phyloP scores from a whole-genome alignment of 2,113 vertebrate species.

The Lagopus muta region DNA sequence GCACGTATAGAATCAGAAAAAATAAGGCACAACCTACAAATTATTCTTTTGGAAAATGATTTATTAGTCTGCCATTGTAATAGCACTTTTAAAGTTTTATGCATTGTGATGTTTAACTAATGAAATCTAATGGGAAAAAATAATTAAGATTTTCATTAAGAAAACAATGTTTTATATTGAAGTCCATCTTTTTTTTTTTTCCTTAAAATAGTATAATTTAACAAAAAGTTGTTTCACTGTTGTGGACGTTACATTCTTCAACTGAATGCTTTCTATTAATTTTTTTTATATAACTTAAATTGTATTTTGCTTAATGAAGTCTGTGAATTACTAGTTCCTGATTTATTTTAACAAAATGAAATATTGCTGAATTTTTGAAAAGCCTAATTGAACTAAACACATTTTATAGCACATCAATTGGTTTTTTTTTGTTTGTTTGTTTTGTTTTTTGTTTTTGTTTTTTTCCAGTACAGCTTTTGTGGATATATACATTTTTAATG shows the following conservation, averaged over 20 bases:
- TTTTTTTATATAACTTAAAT: background rate
- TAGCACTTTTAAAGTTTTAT: background rate
- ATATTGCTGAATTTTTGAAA: background rate
- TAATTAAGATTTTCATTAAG: background rate
- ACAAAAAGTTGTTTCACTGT: background rate
- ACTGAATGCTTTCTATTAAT: background rate
- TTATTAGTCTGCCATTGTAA: background rate
- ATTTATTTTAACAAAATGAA: background rate
- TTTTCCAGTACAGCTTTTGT: too few relatives aligned
- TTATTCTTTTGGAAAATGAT: background rate
- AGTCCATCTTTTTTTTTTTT: background rate
- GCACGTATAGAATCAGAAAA: background rate
- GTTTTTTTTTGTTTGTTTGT: too few relatives aligned
- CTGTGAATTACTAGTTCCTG: background rate
- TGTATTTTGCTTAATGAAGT: background rate
- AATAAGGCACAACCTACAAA: background rate
- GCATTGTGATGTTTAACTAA: background rate
- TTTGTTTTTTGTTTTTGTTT: background rate
- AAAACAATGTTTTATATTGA: rapidly evolving
- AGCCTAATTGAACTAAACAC: background rate
- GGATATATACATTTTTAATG: background rate
- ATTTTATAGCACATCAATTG: background rate
- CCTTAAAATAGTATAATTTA: background rate
- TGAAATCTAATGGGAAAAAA: background rate
- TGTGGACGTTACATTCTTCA: background rate